Evolutionary conservation across 2,888 invertebrate species (phyloP), one percentile per base, ranked within the genome.

Genomic region (Phalera bucephala): DNA sequence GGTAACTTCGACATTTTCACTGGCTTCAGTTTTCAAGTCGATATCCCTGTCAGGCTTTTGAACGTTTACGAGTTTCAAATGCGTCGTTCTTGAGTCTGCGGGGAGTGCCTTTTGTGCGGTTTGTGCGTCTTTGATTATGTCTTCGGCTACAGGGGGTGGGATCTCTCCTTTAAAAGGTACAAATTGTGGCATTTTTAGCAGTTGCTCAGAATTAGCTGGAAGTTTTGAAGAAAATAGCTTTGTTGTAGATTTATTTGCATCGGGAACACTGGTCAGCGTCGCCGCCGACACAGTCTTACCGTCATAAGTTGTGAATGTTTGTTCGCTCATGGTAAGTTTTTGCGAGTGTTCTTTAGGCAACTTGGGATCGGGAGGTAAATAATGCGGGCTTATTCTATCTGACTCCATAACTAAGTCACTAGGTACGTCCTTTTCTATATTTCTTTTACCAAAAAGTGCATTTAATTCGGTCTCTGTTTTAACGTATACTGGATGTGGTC

Each of bases 141-240:
- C 66, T 14, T 71, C 74, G 10, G 63, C 69, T 3, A 86, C 64
- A 12, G 75, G 66, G 7, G 84, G 73, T 15, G 95, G 95, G 3
- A 94, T 89, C 64, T 95, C 94, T 0, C 95, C 95, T 57, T 90
- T 92, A 55, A 93, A 95, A 1, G 93, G 93, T 0, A 93, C 93
- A 52, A 94, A 94, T 65, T 95, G 95, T 1, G 95, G 95, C 14
- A 91, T 91, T 56, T 92, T 92, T 31, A 94, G 88, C 1, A 94
- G 78, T 23, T 93, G 80, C 35, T 94, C 92, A 0, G 93, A 67
- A 33, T 72, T 82, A 8, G 80, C 74, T 3, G 87, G 84, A 7
- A 89, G 58, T 53, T 88, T 89, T 0, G 88, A 72, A 6, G 89
- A 88, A 45, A 82, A 90, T 22, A 80, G 40, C 56, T 84, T 85